Evolutionary conservation across 2,113 vertebrate genomes (phyloP).

Genomic region (Datnioides undecimradiatus): DNA sequence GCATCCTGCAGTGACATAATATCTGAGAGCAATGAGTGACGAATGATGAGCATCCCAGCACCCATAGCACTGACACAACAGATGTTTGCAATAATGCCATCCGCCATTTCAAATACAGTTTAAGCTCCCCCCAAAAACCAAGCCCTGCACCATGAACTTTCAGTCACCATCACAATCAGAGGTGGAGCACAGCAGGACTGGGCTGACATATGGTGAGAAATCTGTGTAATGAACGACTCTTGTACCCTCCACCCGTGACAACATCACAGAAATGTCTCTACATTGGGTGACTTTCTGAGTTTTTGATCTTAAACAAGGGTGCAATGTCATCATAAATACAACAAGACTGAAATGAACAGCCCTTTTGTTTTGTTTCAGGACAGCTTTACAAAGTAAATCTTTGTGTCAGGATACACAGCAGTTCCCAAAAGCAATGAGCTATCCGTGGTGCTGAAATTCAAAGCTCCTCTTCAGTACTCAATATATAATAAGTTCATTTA

Average conservation of each 20-base stretch:
- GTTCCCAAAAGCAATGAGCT: slow-evolving; percentile 11
- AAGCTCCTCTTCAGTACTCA: background rate
- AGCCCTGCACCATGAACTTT: background rate
- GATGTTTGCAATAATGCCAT: slow-evolving; percentile 55
- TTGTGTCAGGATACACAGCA: background rate
- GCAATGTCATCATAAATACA: background rate
- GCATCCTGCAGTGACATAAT: slow-evolving; percentile 62
- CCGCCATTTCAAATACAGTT: slow-evolving; percentile 11
- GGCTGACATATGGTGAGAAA: slow-evolving; percentile 33
- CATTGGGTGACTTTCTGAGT: background rate
- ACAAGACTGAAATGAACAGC: background rate
- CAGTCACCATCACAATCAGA: background rate
- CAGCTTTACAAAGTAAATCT: slow-evolving; percentile 19
- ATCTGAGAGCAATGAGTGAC: slow-evolving; percentile 48
- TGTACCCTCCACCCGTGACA: background rate
- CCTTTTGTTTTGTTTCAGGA: background rate
- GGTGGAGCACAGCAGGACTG: background rate
- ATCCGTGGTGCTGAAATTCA: slow-evolving; percentile 42
- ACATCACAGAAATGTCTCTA: background rate
- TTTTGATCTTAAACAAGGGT: slow-evolving; percentile 1
- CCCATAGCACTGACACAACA: slow-evolving; percentile 43
- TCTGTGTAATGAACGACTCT: background rate
- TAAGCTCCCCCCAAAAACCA: slow-evolving; percentile 19
- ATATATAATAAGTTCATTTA: background rate
- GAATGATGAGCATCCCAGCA: slow-evolving; percentile 39